Evolutionary conservation across 1,140 invertebrate species (phyloP), one percentile per base, ranked within the genome.

Genomic region (Oreohelix idahoensis): DNA sequence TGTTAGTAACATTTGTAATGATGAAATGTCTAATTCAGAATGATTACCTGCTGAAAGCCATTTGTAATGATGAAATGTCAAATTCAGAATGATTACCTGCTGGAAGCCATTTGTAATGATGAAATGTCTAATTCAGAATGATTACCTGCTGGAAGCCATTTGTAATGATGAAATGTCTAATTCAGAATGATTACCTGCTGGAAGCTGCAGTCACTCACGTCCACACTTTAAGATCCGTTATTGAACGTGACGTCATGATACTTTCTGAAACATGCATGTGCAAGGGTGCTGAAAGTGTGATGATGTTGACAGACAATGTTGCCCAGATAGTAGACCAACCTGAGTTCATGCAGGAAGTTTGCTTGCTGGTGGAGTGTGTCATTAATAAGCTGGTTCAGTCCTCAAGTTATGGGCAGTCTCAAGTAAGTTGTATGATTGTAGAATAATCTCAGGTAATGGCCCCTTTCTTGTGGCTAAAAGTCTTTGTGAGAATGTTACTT

Each of bases 281-380:
- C 35, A 17, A 79, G 29, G 53, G 17, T 63, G 77, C 77, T 38
- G 29, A 58, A 23, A 69, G 36, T 79, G 36, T 79, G 53, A 79
- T 29, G n/a, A 35, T 39, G 29, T 4, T 79, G 2, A 66, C 53
- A 1, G 77, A 38, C 32, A 79, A 10, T 1, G 20, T 79, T 79
- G 53, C 13, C 20, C 66, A 35, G 51, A 36, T 66, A 23, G 38
- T 15, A 29, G 58, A 66, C 15, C 32, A n/a, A 32, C 32, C 32
- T 26, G 35, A 58, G 15, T 79, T 79, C n/a, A 79, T 79, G 77
- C n/a, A 49, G 35, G 51, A 66, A 66, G 77, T 79, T 4, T 79
- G 77, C 36, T 17, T 10, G 5, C 32, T 79, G 8, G 77, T 79
- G 10, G 77, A 79, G 17, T 20, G 20, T 36, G 66, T 79, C 45